Evolutionary conservation across 2,888 invertebrate species (phyloP).

Genomic region (Eucera pruinosa): DNA sequence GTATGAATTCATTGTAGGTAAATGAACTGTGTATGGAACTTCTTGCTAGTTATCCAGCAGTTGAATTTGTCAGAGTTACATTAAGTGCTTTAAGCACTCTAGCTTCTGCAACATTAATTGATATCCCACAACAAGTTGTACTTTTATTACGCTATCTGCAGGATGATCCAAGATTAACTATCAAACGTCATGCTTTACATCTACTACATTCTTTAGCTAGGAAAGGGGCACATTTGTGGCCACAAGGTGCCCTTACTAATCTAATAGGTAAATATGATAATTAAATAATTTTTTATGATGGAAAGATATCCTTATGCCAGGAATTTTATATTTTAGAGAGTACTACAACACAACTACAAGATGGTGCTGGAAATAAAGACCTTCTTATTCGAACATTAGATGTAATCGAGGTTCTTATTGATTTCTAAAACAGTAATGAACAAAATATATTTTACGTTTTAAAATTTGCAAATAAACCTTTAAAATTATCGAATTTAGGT

Average conservation of each 20-base stretch:
- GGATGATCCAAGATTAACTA: conserved; percentile 89
- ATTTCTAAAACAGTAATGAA: conserved; percentile 3
- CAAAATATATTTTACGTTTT: neutral
- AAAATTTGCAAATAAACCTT: conserved; percentile 9
- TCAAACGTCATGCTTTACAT: conserved; percentile 89
- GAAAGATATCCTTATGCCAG: conserved; percentile 17
- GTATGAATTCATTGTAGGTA: conserved; percentile 85
- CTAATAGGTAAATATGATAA: conserved; percentile 80
- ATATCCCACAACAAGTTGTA: conserved; percentile 94
- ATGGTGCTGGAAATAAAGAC: conserved; percentile 79
- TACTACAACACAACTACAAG: conserved; percentile 80
- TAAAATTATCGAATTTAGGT: conserved; percentile 81
- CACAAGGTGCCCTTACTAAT: conserved; percentile 85
- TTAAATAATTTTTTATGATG: conserved; percentile 70
- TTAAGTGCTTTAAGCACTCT: conserved; percentile 94
- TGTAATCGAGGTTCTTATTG: conserved; percentile 83
- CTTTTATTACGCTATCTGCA: conserved; percentile 89
- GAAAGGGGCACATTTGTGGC: conserved; percentile 93
- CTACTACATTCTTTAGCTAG: conserved; percentile 89
- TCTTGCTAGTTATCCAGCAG: conserved; percentile 91
- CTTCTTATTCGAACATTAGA: conserved; percentile 85
- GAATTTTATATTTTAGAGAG: conserved; percentile 72
- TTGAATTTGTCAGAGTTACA: conserved; percentile 92
- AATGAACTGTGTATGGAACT: conserved; percentile 90
- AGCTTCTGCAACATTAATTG: conserved; percentile 94